Percentiles rank a stretch among this genome's conserved stretches.
Evolutionary conservation across 2,888 invertebrate species (phyloP).

Genomic region (Cremastinae sp.): DNA sequence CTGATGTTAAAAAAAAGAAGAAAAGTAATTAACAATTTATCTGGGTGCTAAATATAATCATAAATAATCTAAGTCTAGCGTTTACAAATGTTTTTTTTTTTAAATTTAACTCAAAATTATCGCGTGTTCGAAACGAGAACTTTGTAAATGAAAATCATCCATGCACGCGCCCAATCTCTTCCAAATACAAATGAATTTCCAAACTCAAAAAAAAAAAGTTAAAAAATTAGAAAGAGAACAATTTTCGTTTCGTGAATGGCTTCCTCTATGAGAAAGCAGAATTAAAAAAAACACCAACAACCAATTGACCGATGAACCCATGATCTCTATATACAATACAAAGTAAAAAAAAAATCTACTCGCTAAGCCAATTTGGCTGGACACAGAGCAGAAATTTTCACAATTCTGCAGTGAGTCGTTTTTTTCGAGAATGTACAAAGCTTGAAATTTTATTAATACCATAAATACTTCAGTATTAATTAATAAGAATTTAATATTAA

Average conservation of each 20-base stretch:
- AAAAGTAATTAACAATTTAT: constrained; percentile 18
- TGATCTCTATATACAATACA: constrained; percentile 72
- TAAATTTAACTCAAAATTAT: constrained; percentile 68
- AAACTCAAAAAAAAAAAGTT: constrained; percentile 46
- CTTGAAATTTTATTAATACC: constrained; percentile 4
- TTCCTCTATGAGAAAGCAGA: constrained; percentile 10
- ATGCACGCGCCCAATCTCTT: no score
- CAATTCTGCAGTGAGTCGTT: constrained; percentile 53
- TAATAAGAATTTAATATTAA: no score
- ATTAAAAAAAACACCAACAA: constrained; percentile 70
- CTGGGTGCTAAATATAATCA: no score
- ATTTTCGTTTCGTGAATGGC: no score
- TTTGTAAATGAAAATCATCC: neutral
- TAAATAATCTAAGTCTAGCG: no score
- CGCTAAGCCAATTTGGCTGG: constrained; percentile 65
- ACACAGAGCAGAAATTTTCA: constrained; percentile 57
- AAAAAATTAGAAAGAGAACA: constrained; percentile 28
- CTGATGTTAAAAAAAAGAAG: constrained; percentile 77
- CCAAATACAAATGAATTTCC: no score
- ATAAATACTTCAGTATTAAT: no score
- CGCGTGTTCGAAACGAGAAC: constrained; percentile 55
- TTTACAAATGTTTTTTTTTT: constrained; percentile 62
- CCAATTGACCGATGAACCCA: constrained; percentile 71
- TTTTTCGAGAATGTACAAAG: constrained; percentile 54
- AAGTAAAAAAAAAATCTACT: constrained; percentile 63